Evolutionary conservation across 2,797 vertebrate species (phyloP).

Genomic region (Macropodus opercularis): DNA sequence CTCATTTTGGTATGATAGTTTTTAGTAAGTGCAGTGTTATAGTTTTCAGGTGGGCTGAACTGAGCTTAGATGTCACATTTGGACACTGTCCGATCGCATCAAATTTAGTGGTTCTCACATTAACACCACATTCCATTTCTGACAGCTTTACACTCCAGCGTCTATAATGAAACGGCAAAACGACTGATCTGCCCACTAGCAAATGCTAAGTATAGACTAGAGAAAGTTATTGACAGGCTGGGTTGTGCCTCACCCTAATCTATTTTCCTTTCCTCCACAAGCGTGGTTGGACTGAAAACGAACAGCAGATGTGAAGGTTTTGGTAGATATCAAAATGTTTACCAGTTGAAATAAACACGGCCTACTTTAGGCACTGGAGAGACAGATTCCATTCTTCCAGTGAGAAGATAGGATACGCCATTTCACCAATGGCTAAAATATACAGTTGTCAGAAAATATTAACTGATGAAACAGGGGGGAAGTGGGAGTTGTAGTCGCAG

Average conservation of each 20-base stretch:
- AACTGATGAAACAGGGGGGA: constrained; percentile 79
- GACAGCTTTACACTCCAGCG: constrained; percentile 68
- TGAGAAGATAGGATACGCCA: constrained; percentile 78
- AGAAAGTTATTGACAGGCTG: constrained; percentile 75
- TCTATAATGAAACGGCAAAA: constrained; percentile 65
- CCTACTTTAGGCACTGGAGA: constrained; percentile 79
- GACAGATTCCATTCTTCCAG: constrained; percentile 79
- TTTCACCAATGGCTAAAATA: constrained; percentile 83
- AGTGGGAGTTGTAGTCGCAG: constrained; percentile 74
- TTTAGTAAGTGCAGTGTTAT: constrained; percentile 9
- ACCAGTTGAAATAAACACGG: constrained; percentile 83
- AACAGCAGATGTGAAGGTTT: constrained; percentile 84
- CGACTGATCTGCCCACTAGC: constrained; percentile 52
- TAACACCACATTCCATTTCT: constrained; percentile 64
- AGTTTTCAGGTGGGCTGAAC: constrained; percentile 43
- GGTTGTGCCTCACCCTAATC: constrained; percentile 58
- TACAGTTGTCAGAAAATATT: constrained; percentile 87
- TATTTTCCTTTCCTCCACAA: constrained; percentile 71
- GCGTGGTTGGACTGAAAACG: constrained; percentile 79
- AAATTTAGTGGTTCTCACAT: constrained; percentile 69
- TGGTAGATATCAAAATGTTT: constrained; percentile 88
- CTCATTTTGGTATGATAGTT: not conserved
- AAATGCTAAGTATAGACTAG: constrained; percentile 47
- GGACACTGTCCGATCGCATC: constrained; percentile 55
- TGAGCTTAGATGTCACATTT: constrained; percentile 53